Base-by-base conservation (phyloP, 2,113 vertebrate genomes). In the Argyrosomus japonicus region DNA sequence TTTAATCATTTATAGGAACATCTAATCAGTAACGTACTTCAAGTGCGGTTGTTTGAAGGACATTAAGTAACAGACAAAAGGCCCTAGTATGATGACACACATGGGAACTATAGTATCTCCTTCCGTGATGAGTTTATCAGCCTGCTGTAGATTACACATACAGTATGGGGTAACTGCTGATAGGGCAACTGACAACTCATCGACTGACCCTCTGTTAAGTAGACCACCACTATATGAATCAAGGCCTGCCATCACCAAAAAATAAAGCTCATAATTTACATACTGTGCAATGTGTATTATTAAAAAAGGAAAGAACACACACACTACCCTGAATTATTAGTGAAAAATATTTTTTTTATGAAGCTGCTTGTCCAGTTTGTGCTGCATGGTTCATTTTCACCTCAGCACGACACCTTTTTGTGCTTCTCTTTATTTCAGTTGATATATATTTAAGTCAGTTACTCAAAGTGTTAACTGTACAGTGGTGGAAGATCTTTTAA, bases 61-160 rank as follows among this genome's bases (percentile, higher is more conserved):
- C 36, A 45, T 32, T 5, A 29, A 19, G 51, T n/a, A 23, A 50
- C 32, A 67, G 6, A 21, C 62, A 57, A 23, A 56, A 57, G 13
- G 15, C 11, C 17, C 29, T 14, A 18, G 29, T 15, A 23, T 51
- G 68, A 54, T 61, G 1, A 54, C 32, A 51, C 17, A 32, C 36
- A n/a, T 2, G 12, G 11, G 13, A 32, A 18, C 17, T 3, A 9
- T 15, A 6, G 65, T 36, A 58, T 65, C 14, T 70, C 6, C 29
- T 14, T 15, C 53, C 18, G 25, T 40, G 62, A 69, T 29, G 57
- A 81, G 56, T 13, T 84, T 64, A 75, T 85, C 81, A 73, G 78
- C 17, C 73, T 68, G 67, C 73, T 58, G 18, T 11, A 23, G 71
- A 65, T 45, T 48, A 10, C 2, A 6, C 23, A 27, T 53, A 43